Percentiles rank a stretch among this genome's conserved stretches.
Evolutionary conservation across 2,113 vertebrate genomes (phyloP).

Genomic region (Anoura caudifer): DNA sequence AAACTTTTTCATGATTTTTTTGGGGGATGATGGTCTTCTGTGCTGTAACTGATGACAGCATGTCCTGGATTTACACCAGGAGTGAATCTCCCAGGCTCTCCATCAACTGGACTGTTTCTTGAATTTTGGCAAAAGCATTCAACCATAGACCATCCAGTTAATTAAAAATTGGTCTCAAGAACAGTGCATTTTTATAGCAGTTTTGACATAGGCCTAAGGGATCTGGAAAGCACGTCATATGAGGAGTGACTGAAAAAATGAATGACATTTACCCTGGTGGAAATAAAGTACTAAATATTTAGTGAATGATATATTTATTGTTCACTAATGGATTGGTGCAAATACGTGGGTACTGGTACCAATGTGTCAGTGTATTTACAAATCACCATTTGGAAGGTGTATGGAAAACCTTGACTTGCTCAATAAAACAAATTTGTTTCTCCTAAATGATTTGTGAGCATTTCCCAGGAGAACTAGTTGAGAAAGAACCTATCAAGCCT

Average conservation of each 20-base stretch:
- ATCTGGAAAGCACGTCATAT: background rate
- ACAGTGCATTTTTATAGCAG: background rate
- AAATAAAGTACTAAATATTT: background rate
- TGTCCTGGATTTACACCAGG: background rate
- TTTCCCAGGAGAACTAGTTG: background rate
- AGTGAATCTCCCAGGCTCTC: background rate
- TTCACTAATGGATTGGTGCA: background rate
- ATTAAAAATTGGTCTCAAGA: slow-evolving; percentile 25
- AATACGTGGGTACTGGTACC: background rate
- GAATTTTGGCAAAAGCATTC: slow-evolving; percentile 22
- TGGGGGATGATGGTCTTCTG: background rate
- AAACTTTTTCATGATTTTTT: background rate
- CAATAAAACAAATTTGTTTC: background rate
- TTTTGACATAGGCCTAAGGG: background rate
- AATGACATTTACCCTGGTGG: background rate
- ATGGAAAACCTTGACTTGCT: background rate
- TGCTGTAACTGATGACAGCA: background rate
- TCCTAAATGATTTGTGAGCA: background rate
- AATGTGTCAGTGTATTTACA: background rate
- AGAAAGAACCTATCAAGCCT: background rate
- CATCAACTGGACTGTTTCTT: background rate
- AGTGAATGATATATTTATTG: background rate
- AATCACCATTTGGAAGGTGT: background rate
- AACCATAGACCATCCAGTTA: background rate
- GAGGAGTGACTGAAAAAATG: background rate